Conservation (phyloP, 2,113 vertebrate species). For the Myotis lucifugus region DNA sequence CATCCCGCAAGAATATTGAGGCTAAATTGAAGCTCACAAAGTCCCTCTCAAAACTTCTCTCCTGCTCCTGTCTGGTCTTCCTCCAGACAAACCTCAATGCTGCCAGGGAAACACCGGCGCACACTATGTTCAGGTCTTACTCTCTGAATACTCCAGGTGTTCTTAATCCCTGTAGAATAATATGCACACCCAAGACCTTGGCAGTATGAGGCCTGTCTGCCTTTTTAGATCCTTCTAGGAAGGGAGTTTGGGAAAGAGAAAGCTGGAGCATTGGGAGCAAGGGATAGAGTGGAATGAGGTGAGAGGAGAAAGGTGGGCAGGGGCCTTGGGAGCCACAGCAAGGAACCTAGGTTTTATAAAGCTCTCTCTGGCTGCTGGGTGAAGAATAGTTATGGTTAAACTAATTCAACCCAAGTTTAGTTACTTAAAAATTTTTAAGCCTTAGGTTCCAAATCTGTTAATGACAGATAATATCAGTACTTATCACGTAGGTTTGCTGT, state of each 20-base stretch:
- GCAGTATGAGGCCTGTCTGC: background rate
- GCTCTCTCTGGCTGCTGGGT: background rate
- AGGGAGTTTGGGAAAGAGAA: background rate
- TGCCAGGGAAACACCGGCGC: background rate
- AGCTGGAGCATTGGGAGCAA: background rate
- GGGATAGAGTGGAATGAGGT: too few relatives aligned
- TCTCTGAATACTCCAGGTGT: background rate
- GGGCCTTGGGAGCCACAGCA: background rate
- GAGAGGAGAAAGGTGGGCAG: background rate
- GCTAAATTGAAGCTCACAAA: background rate
- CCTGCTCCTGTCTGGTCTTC: background rate
- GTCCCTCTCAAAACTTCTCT: background rate
- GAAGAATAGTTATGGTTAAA: background rate
- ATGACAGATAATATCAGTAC: background rate
- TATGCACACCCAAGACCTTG: background rate
- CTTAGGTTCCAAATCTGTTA: background rate
- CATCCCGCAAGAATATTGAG: background rate
- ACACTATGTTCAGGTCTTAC: background rate
- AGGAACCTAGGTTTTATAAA: background rate
- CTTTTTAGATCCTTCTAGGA: background rate
- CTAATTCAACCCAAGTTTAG: background rate
- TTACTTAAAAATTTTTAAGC: background rate
- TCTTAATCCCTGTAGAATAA: background rate
- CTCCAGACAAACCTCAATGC: background rate
- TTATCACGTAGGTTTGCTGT: background rate